These are phyloP conservation scores for Bombus superbus DNA, from an alignment of 1,140 invertebrate species.

Conservation along the genomic window DNA sequence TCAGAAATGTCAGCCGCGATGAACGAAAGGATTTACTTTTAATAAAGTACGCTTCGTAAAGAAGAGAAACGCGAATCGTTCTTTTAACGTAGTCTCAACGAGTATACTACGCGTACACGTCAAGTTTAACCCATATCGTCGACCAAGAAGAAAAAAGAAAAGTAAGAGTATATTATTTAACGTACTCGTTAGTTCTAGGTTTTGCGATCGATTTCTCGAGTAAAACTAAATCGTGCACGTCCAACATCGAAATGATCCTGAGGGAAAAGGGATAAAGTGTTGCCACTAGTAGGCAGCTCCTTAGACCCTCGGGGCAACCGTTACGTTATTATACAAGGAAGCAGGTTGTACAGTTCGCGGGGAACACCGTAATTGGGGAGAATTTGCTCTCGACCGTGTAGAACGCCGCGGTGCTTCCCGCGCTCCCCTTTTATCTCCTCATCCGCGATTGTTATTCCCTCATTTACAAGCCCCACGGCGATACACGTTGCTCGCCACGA, in stretches of 20 bases:
- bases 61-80: too few relatives aligned
- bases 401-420: conserved; percentile 10
- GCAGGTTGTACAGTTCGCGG: conserved; percentile 55
- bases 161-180: neutral
- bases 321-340: conserved; percentile 59
- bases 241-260: conserved; percentile 4
- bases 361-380: conserved; percentile 60
- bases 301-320: conserved; percentile 42
- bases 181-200: neutral
- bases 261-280: conserved; percentile 34
- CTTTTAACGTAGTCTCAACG: too few relatives aligned
- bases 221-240: conserved; percentile 16
- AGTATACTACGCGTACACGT: too few relatives aligned
- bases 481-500: conserved; percentile 44
- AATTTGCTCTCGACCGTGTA: conserved; percentile 59
- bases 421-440: conserved; percentile 35
- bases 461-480: conserved; percentile 73
- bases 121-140: neutral
- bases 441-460: conserved; percentile 73
- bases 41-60: too few relatives aligned
- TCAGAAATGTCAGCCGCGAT: too few relatives aligned
- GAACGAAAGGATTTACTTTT: too few relatives aligned
- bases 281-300: conserved; percentile 15
- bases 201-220: neutral
- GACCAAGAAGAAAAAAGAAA: neutral